A percentile compares a stretch with the other conserved stretches of the same genome.
These are phyloP conservation scores for Tenebrio molitor DNA, from an alignment of 1,140 invertebrate species.

Conservation along the genomic window DNA sequence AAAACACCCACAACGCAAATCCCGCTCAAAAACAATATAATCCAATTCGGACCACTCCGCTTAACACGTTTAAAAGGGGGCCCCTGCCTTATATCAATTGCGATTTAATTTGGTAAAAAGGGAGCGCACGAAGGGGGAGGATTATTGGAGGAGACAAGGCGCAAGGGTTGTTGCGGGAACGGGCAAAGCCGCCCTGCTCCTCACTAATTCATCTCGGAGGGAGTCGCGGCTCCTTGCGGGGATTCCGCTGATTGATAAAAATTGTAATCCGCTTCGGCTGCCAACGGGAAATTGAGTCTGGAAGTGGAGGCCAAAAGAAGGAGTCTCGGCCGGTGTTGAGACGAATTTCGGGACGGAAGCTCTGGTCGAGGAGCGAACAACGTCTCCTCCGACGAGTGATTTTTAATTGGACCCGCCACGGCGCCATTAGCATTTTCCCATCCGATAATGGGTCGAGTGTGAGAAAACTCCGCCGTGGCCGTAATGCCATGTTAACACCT, in stretches of 20 bases:
- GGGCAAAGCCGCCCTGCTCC: background rate
- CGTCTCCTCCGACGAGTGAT: too few relatives aligned
- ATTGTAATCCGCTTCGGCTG: too few relatives aligned
- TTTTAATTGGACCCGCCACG: slow-evolving; percentile 38
- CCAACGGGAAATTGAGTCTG: too few relatives aligned
- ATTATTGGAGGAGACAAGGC: slow-evolving; percentile 1
- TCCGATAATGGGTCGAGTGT: slow-evolving; percentile 13
- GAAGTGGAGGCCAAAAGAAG: too few relatives aligned
- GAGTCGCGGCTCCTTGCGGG: background rate
- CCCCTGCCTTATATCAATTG: slow-evolving; percentile 43
- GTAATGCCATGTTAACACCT: slow-evolving; percentile 35
- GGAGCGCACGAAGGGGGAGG: background rate
- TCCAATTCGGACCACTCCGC: slow-evolving; percentile 51
- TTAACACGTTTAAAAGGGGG: slow-evolving; percentile 44
- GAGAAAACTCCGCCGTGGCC: slow-evolving; percentile 13
- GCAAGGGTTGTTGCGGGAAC: background rate
- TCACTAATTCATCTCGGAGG: background rate
- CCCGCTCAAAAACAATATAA: slow-evolving; percentile 53
- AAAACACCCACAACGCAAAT: slow-evolving; percentile 52
- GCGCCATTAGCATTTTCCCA: slow-evolving; percentile 17
- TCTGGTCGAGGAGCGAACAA: too few relatives aligned
- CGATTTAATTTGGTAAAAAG: slow-evolving; percentile 41
- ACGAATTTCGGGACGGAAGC: too few relatives aligned
- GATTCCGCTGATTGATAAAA: too few relatives aligned
- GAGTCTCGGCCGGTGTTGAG: too few relatives aligned